Evolutionary conservation across 2,888 invertebrate species (phyloP), one percentile per base, ranked within the genome.

Genomic region (Agrotis puta): DNA sequence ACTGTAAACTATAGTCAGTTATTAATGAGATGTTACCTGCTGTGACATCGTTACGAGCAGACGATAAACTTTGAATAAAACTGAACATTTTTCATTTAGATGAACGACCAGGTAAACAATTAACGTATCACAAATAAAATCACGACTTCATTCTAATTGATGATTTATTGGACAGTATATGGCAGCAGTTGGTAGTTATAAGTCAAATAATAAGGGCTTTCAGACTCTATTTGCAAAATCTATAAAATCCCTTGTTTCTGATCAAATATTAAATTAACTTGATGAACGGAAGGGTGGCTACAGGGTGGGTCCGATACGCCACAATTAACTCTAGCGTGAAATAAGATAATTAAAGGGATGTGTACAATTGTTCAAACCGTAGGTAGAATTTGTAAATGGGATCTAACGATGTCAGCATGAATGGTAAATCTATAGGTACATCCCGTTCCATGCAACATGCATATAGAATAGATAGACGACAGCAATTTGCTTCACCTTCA

Each of bases 401-500:
- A 58, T 53, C 48, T 43, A 71, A 58, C 3, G 63, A 65, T 48
- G 63, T 70, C 67, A 50, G 33, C 45, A 47, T 66, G 67, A 64
- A 56, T 61, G 51, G 45, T 64, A 72, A 53, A 62, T 74, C 39
- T 22, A 76, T 64, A 50, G 53, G 51, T 50, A 70, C 78, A 39
- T 77, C 61, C 45, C 24, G 43, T 33, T 59, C 70, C 64, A 50
- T 73, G 59, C 70, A 64, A 33, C 59, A 56, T 73, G 54, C 67
- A 68, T 69, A 61, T 70, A 80, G 58, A 62, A 66, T 56, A 66
- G 62, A 63, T 74, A 74, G 69, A 77, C 61, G 66, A 64, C 45
- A 81, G 77, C 77, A 74, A 84, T 83, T 86, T 82, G 83, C 79
- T 82, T 86, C 70, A 65, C 81, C 77, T 83, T 82, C 77, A 75